Base-by-base conservation (phyloP, 2,797 vertebrate species). In the Australoheros facetus region DNA sequence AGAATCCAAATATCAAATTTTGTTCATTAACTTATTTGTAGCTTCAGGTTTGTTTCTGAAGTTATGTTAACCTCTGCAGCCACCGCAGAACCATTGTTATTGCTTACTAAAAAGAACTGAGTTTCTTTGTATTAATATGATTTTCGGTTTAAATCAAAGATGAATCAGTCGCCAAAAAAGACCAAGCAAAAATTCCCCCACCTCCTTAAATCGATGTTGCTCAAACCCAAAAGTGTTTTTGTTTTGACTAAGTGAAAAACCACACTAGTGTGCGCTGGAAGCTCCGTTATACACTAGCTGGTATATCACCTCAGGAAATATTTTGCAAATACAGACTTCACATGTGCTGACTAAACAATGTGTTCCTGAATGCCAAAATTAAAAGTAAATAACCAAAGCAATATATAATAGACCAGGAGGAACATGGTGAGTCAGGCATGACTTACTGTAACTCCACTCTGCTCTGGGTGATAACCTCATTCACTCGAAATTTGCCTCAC, bases 211-310 rank as follows among this genome's bases (percentile, higher is more conserved):
- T 95, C 92, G 89, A 90, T 82, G 88, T 85, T 92, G 92, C 86
- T 91, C 93, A 93, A 88, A 93, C 90, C 94, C 91, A 90, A 94
- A 94, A 95, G 94, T 93, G 92, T 93, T 97, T 95, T 95, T 97
- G 97, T 96, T 97, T 96, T 97, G 97, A 97, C 95, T 94, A 95
- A 95, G 94, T 94, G 89, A 92, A 94, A 96, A 94, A 96, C 96
- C 96, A 94, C 96, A 96, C 77, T 79, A 90, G 93, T 59, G 56
- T n/a, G 90, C 87, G 88, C 91, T 89, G 82, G 70, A 77, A 75
- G 77, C 95, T 91, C 94, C 87, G 85, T 59, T 93, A 88, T 83
- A 82, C 83, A 60, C 77, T 71, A 91, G 93, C 90, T 90, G 93
- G 92, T 87, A 91, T 89, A 91, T 94, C 90, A 89, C 92, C 90